Conservation (phyloP, 1,140 invertebrate genomes). For the Dysdera silvatica region DNA sequence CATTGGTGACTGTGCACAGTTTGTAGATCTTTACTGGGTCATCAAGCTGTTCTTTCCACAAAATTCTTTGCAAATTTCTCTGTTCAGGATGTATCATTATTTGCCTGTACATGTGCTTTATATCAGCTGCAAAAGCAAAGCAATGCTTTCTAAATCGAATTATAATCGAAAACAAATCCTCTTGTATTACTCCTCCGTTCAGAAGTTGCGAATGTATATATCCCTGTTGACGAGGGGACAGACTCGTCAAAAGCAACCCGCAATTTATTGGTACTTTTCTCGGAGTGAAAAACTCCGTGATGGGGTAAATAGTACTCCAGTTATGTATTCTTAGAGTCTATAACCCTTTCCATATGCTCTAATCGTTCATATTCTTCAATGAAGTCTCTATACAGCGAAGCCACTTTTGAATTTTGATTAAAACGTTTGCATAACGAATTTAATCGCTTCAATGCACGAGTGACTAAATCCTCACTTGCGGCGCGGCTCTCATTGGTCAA, state of each 20-base stretch:
- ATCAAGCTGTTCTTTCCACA: slow-evolving; percentile 39
- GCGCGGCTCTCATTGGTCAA: too few relatives aligned
- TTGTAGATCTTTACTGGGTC: slow-evolving; percentile 36
- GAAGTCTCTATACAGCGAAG: slow-evolving; percentile 1
- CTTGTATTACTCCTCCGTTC: slow-evolving; percentile 3
- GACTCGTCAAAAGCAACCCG: slow-evolving; percentile 25
- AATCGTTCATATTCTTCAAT: background rate
- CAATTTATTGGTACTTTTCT: slow-evolving; percentile 13
- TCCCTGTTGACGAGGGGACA: background rate
- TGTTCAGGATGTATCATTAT: background rate
- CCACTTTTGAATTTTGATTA: background rate
- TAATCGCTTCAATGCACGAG: background rate
- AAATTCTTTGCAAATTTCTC: slow-evolving; percentile 40
- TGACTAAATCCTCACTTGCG: too few relatives aligned
- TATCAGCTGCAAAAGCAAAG: slow-evolving; percentile 22
- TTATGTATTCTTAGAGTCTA: background rate
- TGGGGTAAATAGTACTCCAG: slow-evolving; percentile 5
- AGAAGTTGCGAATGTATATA: slow-evolving; percentile 23
- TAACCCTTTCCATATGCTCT: background rate
- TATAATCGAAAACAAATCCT: slow-evolving; percentile 17
- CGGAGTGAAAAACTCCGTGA: background rate
- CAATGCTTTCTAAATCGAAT: slow-evolving; percentile 20
- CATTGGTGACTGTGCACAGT: slow-evolving; percentile 40
- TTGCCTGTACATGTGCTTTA: slow-evolving; percentile 15
- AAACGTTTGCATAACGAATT: background rate